Percentiles rank a stretch among this genome's conserved stretches.
Evolutionary conservation across 2,113 vertebrate species (phyloP).

Genomic region (Sylvietta virens): DNA sequence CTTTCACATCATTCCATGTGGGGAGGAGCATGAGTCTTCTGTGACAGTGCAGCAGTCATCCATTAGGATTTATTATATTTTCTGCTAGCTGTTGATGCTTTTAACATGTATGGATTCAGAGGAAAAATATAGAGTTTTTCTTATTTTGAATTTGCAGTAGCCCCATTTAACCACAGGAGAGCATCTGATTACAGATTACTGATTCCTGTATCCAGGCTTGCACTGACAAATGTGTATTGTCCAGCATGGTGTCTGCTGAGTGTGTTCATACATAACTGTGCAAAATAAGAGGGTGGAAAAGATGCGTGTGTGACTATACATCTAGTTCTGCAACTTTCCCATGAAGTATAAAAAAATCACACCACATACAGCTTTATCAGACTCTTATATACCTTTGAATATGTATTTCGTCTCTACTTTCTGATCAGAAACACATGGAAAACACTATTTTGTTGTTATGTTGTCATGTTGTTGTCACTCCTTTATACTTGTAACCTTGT

Average conservation of each 20-base stretch:
- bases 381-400: background rate
- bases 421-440: background rate
- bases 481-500: background rate
- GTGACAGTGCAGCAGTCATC: rapidly evolving
- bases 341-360: background rate
- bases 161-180: constrained; percentile 5
- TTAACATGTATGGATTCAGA: background rate
- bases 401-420: background rate
- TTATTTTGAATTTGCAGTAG: background rate
- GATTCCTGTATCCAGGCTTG: background rate
- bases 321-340: background rate
- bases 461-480: background rate
- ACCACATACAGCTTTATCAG: background rate
- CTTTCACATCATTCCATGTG: rapidly evolving
- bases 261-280: background rate
- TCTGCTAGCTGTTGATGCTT: background rate
- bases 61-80: background rate
- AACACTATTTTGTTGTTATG: background rate
- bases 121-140: background rate
- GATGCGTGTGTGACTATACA: background rate
- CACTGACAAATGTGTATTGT: background rate
- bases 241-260: background rate
- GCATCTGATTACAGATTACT: background rate
- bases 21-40: background rate
- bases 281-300: rapidly evolving